phyloP scores from a whole-genome alignment of 37 sponge, comb jelly and placozoan genomes.

The Cladorhizidae sp. region DNA sequence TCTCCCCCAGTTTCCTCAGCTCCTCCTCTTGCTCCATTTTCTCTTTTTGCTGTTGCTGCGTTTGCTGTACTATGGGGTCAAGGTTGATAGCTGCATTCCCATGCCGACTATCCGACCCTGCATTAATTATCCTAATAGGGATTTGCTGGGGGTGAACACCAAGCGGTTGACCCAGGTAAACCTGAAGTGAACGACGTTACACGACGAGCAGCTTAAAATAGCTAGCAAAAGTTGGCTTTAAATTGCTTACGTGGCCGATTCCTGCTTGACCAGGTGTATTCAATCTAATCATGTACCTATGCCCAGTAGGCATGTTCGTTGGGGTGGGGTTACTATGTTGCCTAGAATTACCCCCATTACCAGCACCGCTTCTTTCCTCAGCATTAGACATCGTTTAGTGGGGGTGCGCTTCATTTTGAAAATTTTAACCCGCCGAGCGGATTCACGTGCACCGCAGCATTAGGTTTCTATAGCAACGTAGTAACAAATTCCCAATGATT shows the following conservation, averaged over 20 bases:
- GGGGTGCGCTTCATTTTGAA: slow-evolving; percentile 18
- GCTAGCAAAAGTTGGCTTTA: not conserved
- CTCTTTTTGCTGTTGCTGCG: slow-evolving; percentile 14
- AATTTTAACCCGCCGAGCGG: not conserved
- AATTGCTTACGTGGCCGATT: no score
- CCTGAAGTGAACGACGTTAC: not conserved
- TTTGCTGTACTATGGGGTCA: slow-evolving; percentile 1
- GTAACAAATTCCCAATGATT: not conserved
- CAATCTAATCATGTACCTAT: slow-evolving; percentile 1
- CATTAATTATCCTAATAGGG: not conserved
- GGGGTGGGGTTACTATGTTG: not conserved
- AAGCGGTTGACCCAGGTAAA: not conserved
- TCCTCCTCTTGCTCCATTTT: not conserved
- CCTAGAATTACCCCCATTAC: not conserved
- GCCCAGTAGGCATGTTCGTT: slow-evolving; percentile 10
- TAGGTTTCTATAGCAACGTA: slow-evolving; percentile 15
- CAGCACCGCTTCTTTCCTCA: not conserved
- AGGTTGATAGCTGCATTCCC: not conserved
- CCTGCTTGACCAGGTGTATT: slow-evolving; percentile 17
- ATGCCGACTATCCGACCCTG: not conserved
- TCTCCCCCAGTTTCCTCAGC: not conserved
- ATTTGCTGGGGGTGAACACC: not conserved
- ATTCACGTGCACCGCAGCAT: not conserved
- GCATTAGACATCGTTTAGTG: slow-evolving; percentile 25
- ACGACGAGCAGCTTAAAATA: no score